Percentiles rank a stretch among this genome's conserved stretches.
Conservation (phyloP, 2,113 vertebrate species). For the Pachyramphus minor region DNA sequence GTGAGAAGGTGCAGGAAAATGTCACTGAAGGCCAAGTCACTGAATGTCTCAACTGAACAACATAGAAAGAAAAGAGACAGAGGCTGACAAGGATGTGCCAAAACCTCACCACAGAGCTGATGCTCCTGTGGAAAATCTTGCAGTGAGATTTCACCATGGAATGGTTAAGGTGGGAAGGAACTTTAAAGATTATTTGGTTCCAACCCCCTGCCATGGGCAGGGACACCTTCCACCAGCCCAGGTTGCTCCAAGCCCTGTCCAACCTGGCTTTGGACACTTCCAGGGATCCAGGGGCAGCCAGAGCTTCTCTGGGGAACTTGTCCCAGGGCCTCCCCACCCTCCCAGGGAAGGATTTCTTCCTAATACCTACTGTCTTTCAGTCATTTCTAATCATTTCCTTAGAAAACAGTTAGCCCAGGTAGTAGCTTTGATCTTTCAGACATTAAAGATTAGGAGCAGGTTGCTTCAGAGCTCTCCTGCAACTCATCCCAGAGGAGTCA, state of each 20-base stretch:
- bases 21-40: conserved; percentile 91
- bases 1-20: conserved; percentile 96
- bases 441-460: background rate
- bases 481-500: background rate
- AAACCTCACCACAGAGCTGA: background rate
- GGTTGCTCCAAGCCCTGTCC: background rate
- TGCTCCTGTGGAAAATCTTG: background rate
- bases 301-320: background rate
- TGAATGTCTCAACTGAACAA: conserved; percentile 86
- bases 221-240: background rate
- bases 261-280: background rate
- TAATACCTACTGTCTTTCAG: background rate
- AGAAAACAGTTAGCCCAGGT: background rate
- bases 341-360: background rate
- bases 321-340: background rate
- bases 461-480: background rate
- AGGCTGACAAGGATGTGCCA: background rate
- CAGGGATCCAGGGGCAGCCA: background rate
- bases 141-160: background rate
- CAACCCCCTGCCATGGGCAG: background rate
- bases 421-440: background rate
- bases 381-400: background rate
- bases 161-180: background rate
- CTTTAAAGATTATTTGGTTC: fast-evolving
- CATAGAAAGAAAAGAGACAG: background rate